A percentile compares a stretch with the other conserved stretches of the same genome.
These are phyloP conservation scores for Balearica regulorum DNA, from an alignment of 2,797 vertebrate species.

Conservation along the genomic window DNA sequence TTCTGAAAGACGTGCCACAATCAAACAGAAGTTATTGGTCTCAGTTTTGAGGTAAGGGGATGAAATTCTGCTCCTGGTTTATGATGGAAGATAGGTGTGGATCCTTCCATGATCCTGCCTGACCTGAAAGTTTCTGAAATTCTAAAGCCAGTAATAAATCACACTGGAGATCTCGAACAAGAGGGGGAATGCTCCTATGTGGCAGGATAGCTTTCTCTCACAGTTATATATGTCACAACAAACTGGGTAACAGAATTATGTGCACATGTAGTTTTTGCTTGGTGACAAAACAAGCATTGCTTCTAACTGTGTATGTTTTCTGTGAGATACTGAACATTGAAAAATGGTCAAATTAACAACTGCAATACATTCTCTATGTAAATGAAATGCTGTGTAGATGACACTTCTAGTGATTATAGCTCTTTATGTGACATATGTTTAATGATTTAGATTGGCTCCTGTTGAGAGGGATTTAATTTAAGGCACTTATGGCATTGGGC, in stretches of 20 bases:
- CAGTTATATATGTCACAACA: background rate
- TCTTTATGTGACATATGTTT: slow-evolving; percentile 31
- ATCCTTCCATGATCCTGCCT: background rate
- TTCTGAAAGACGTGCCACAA: background rate
- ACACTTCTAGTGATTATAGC: background rate
- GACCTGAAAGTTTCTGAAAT: background rate
- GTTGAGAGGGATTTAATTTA: slow-evolving; percentile 58
- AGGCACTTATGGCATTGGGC: slow-evolving; percentile 45
- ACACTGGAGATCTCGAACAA: background rate
- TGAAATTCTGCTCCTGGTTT: background rate
- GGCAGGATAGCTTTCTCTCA: background rate
- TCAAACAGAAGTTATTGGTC: background rate
- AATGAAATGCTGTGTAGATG: background rate
- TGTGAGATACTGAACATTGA: background rate
- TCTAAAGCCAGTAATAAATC: background rate
- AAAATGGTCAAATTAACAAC: background rate
- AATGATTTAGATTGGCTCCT: slow-evolving; percentile 56
- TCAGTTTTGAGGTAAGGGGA: background rate
- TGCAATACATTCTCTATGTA: background rate
- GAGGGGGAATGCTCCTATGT: background rate
- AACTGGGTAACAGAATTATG: background rate
- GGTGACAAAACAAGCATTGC: background rate
- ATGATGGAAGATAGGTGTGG: background rate
- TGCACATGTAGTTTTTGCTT: background rate
- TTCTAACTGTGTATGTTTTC: background rate